Evolutionary conservation across 1,140 invertebrate species (phyloP).

Genomic region (Galendromus occidentalis): DNA sequence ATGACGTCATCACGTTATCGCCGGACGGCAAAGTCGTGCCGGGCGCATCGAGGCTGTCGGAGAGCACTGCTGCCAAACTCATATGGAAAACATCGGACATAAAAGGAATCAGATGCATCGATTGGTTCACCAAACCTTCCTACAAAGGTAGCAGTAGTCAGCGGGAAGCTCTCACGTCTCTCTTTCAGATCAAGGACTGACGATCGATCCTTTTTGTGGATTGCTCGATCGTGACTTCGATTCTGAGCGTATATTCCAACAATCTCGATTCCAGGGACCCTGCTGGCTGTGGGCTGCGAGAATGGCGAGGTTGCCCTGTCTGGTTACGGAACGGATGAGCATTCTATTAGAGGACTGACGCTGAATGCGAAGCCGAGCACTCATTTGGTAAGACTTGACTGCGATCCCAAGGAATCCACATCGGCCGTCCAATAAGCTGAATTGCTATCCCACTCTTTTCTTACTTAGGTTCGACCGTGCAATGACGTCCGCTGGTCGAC

Average conservation of each 20-base stretch:
- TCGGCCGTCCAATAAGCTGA: background rate
- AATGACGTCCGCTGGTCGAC: background rate
- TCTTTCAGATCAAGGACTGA: too few species aligned
- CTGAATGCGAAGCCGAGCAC: background rate
- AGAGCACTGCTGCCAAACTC: conserved; percentile 4
- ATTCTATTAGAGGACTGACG: background rate
- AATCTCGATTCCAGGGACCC: background rate
- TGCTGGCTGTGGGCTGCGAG: background rate
- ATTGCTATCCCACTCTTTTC: background rate
- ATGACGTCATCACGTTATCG: background rate
- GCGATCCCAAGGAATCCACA: background rate
- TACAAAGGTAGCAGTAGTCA: conserved; percentile 6
- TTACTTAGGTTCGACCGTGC: background rate
- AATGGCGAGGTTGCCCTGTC: background rate
- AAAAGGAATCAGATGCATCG: conserved; percentile 1
- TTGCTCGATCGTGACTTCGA: too few species aligned
- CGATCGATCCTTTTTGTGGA: too few species aligned
- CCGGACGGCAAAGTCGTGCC: background rate
- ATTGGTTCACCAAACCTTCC: background rate
- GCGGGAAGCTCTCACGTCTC: too few species aligned
- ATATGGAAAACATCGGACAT: conserved; percentile 6
- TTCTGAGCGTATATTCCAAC: too few species aligned
- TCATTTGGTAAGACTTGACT: background rate
- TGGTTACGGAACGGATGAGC: background rate
- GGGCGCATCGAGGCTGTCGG: background rate